Evolutionary conservation across 2,797 vertebrate species (phyloP).

Genomic region (Danio aesculapii): DNA sequence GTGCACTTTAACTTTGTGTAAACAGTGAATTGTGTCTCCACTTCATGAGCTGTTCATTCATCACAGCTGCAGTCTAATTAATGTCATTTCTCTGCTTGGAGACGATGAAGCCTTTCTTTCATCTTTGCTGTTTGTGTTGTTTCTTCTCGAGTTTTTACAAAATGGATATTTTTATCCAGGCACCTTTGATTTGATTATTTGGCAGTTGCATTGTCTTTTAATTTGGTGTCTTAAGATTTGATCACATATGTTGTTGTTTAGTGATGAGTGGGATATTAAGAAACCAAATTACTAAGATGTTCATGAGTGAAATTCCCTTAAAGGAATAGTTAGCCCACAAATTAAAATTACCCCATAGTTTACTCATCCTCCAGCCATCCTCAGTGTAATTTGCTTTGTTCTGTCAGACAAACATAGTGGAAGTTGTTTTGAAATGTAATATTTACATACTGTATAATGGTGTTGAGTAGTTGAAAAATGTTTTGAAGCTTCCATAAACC

Average conservation of each 20-base stretch:
- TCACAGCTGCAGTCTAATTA: constrained; percentile 69
- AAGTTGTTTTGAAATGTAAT: no score
- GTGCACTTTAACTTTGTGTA: constrained; percentile 43
- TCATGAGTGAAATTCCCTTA: no score
- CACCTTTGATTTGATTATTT: constrained; percentile 8
- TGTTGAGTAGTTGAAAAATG: no score
- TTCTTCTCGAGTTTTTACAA: background rate
- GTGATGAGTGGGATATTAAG: no score
- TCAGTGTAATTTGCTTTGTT: no score
- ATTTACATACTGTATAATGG: no score
- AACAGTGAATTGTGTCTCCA: constrained; percentile 24
- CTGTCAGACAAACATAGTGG: no score
- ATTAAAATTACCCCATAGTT: no score
- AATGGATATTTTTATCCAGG: constrained; percentile 1
- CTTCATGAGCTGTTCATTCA: constrained; percentile 48
- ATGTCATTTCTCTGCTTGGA: constrained; percentile 72
- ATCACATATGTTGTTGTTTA: background rate
- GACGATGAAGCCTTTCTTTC: constrained; percentile 53
- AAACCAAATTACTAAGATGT: no score
- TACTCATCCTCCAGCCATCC: no score
- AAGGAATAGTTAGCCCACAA: no score
- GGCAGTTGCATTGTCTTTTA: background rate
- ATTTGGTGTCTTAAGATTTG: background rate
- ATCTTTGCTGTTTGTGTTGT: background rate
- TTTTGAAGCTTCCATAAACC: no score